Conservation (phyloP, 2,888 invertebrate species). For the Campoplex nolae region DNA sequence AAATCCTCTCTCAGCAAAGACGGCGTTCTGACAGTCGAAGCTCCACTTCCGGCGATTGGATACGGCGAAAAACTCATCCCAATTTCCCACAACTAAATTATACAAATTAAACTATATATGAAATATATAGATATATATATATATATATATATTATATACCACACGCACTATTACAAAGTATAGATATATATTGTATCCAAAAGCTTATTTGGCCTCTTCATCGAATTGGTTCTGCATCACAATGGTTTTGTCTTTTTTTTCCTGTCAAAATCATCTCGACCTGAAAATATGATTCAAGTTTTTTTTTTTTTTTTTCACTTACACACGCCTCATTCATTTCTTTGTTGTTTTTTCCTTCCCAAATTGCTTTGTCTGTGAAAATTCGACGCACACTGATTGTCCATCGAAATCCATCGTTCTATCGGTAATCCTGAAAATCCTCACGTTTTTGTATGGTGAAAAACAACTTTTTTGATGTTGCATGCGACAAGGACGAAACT, state of each 20-base stretch:
- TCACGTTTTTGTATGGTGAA: not conserved
- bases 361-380: constrained; percentile 1
- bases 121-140: constrained; percentile 6
- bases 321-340: constrained; percentile 10
- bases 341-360: not conserved
- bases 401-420: constrained; percentile 20
- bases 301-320: not conserved
- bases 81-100: constrained; percentile 88
- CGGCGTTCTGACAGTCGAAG: constrained; percentile 98
- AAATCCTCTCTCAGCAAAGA: constrained; percentile 98
- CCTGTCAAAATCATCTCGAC: constrained; percentile 32
- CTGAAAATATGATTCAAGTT: constrained; percentile 18
- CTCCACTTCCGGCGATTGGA: constrained; percentile 95
- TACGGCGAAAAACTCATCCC: constrained; percentile 93
- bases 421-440: constrained; percentile 39
- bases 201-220: constrained; percentile 51
- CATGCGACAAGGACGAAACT: constrained; percentile 3
- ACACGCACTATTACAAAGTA: constrained; percentile 47
- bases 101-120: constrained; percentile 53
- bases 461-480: constrained; percentile 6
- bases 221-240: constrained; percentile 43
- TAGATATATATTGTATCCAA: constrained; percentile 61
- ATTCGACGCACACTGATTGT: constrained; percentile 16
- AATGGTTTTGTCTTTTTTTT: constrained; percentile 26
- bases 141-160: constrained; percentile 26